Evolutionary conservation across 2,888 invertebrate genomes (phyloP), one percentile per base, ranked within the genome.

Genomic region (Dynastes maya): DNA sequence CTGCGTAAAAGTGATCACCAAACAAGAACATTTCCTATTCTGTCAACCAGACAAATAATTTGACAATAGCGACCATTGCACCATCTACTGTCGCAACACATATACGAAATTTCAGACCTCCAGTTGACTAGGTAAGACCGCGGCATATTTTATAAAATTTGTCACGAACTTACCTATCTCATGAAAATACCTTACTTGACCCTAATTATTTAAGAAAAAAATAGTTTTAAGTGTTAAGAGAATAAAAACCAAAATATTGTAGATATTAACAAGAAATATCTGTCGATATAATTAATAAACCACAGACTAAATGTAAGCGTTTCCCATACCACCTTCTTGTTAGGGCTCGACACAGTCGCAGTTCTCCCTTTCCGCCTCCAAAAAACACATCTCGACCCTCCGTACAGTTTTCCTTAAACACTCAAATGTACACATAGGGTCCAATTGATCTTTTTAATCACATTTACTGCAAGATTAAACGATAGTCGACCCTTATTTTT

Each of bases 381-480:
- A 55, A 22, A 55, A 55, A 55, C 55, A 55, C 22, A 55, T 55
- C 55, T n/a, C n/a, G 55, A 16, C 63, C 63, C 63, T 63, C 13
- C 63, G 13, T 37, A 9, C 37, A 61, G 61, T 45, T 72, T 72
- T 72, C 72, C 72, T 61, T 61, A 45, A 72, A 72, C 40, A 27
- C 68, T 27, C 49, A 51, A 61, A 51, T 72, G 61, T 72, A 61
- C 29, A 72, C 61, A 72, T 37, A 61, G 61, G 40, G 61, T 61
- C 72, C 72, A 80, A 81, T 79, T 77, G 78, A 81, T 82, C 81
- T 80, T 78, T 85, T 87, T 87, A 87, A 87, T 87, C 87, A 86
- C 84, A 85, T 86, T 86, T 86, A 82, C 85, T 84, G 85, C 82
- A 83, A 86, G 86, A 87, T 87, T 87, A 87, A 87, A 87, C 84